Evolutionary conservation across 1,140 invertebrate genomes (phyloP), one percentile per base, ranked within the genome.

Genomic region (Drosophila mojavensis): DNA sequence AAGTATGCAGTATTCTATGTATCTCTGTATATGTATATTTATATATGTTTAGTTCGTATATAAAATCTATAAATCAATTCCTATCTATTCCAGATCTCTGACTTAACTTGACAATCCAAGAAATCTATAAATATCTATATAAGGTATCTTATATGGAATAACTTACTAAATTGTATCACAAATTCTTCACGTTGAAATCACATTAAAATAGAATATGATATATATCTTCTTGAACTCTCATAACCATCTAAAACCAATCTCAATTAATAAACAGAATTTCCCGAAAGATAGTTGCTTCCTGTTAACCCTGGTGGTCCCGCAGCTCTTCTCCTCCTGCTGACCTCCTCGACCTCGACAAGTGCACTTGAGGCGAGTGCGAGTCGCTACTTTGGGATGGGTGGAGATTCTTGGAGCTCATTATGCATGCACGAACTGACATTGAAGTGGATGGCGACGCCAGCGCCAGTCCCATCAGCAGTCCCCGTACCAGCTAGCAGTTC

Each of bases 351-450:
- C 28, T 11, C 28, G 28, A 11, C 74, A 82, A 73, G 83, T 89
- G 83, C 83, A 89, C 83, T 88, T 89, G 83, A 89, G 54, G 69
- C 65, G 71, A 82, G 72, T 86, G 70, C 68, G 53, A 33, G 10
- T 33, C 13, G 59, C n/a, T 10, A 28, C 70, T 5, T 9, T n/a
- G 60, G 61, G 53, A 70, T 63, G 64, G 30, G 65, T 47, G 39
- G 67, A 24, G 50, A 60, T 30, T 41, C 41, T 45, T 64, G 64
- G 43, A 24, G 28, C 82, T 82, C 84, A 88, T 88, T 88, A 88
- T 88, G 83, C 83, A 88, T 88, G 86, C 83, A 88, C 70, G 80
- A 72, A 83, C 77, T 89, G 83, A 78, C 84, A 89, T 89, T 89
- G 84, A 88, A 88, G 83, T 88, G 84, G 84, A 55, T 82, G 11